Percentiles rank a stretch among this genome's conserved stretches.
Conservation (phyloP, 2,797 vertebrate species). For the Epinephelus malabaricus region DNA sequence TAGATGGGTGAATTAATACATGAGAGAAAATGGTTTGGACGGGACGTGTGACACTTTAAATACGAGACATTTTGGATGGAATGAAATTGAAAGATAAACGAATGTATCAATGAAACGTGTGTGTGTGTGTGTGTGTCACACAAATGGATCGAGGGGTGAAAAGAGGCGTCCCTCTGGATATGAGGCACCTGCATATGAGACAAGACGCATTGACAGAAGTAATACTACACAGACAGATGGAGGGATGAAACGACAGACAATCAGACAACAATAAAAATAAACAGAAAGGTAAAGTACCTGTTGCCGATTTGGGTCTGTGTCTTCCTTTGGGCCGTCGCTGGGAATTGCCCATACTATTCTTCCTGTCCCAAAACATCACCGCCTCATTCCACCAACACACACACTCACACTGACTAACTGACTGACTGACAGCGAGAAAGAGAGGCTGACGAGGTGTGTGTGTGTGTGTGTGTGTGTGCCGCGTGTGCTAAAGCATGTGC, state of each 20-base stretch:
- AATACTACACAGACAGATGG: neutral
- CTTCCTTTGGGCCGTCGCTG: conserved; percentile 87
- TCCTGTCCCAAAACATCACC: conserved; percentile 91
- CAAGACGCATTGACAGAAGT: neutral
- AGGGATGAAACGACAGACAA: neutral
- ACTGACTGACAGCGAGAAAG: conserved; percentile 44
- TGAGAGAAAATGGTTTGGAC: neutral
- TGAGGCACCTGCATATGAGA: neutral
- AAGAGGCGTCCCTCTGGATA: neutral
- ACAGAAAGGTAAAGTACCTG: conserved; percentile 81
- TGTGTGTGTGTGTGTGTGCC: conserved; percentile 38
- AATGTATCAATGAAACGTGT: neutral
- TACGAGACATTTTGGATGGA: neutral
- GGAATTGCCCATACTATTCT: conserved; percentile 87
- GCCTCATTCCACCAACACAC: conserved; percentile 81
- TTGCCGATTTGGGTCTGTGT: conserved; percentile 87
- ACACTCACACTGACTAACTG: conserved; percentile 59
- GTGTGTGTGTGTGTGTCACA: neutral
- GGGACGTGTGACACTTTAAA: neutral
- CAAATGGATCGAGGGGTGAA: neutral
- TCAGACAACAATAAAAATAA: neutral
- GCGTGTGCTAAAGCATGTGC: conserved; percentile 50
- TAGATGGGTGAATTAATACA: neutral
- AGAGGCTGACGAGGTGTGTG: conserved; percentile 33
- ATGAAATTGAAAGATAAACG: neutral